Conservation (phyloP, 1,140 invertebrate species). For the Camponotus vicinus region DNA sequence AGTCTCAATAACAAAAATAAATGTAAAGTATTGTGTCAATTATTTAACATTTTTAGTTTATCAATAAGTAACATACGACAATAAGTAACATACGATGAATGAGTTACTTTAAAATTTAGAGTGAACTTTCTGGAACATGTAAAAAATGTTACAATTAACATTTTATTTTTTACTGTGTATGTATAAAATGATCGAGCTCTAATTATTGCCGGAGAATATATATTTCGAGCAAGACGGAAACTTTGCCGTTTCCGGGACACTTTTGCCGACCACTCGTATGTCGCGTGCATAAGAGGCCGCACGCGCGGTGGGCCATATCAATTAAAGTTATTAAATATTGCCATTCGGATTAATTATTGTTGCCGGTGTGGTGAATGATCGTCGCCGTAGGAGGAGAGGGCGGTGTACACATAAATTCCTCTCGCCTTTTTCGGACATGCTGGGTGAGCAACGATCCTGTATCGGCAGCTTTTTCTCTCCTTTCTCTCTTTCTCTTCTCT, state of each 20-base stretch:
- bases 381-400: neutral
- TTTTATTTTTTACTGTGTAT: neutral
- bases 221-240: neutral
- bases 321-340: constrained; percentile 64
- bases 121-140: no score
- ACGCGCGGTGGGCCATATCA: constrained; percentile 42
- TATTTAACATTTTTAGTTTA: no score
- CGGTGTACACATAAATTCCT: constrained; percentile 38
- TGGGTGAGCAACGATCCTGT: constrained; percentile 43
- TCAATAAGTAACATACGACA: no score
- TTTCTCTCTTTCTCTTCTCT: neutral
- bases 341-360: constrained; percentile 61
- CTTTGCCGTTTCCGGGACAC: constrained; percentile 40
- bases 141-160: no score
- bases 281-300: constrained; percentile 11
- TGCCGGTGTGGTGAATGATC: neutral
- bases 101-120: no score
- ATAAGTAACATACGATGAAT: no score
- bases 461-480: constrained; percentile 2
- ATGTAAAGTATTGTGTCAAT: no score
- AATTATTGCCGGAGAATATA: constrained; percentile 56
- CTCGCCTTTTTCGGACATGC: constrained; percentile 30
- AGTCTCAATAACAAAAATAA: no score
- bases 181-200: constrained; percentile 50
- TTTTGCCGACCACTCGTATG: constrained; percentile 33